These are phyloP conservation scores for Romanogobio albipinnatus DNA, from an alignment of 2,113 vertebrate genomes.

Conservation along the genomic window DNA sequence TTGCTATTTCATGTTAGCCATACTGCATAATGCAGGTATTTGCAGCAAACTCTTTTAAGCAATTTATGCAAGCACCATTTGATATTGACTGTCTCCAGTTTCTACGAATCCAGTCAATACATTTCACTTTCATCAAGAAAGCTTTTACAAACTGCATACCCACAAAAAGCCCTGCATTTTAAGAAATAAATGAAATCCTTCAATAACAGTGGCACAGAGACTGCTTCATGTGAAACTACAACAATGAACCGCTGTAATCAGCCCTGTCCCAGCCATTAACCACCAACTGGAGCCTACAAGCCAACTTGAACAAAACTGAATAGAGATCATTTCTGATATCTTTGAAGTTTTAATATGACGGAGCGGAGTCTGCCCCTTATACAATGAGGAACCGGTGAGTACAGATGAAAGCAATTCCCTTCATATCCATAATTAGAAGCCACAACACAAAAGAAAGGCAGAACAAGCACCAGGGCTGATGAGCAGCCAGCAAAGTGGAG, in stretches of 20 bases:
- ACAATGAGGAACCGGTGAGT: slow-evolving; percentile 5
- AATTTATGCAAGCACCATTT: neutral
- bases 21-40: neutral
- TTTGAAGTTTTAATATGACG: slow-evolving; percentile 51
- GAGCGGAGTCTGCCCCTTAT: slow-evolving; percentile 17
- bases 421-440: slow-evolving; percentile 50
- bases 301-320: slow-evolving; percentile 30
- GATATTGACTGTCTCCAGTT: neutral
- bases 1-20: neutral
- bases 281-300: neutral
- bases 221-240: slow-evolving; percentile 28
- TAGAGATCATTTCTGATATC: slow-evolving; percentile 21
- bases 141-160: slow-evolving; percentile 1
- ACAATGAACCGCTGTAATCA: neutral
- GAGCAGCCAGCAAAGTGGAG: slow-evolving; percentile 58
- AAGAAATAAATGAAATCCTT: neutral
- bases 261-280: slow-evolving; percentile 32
- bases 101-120: neutral
- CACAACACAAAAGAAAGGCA: slow-evolving; percentile 52
- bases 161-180: neutral
- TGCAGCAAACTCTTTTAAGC: neutral
- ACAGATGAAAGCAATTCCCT: slow-evolving; percentile 51
- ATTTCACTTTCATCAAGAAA: neutral
- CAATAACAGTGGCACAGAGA: neutral
- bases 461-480: slow-evolving; percentile 42